phyloP scores from a whole-genome alignment of 2,797 vertebrate genomes.

The Helarctos malayanus region DNA sequence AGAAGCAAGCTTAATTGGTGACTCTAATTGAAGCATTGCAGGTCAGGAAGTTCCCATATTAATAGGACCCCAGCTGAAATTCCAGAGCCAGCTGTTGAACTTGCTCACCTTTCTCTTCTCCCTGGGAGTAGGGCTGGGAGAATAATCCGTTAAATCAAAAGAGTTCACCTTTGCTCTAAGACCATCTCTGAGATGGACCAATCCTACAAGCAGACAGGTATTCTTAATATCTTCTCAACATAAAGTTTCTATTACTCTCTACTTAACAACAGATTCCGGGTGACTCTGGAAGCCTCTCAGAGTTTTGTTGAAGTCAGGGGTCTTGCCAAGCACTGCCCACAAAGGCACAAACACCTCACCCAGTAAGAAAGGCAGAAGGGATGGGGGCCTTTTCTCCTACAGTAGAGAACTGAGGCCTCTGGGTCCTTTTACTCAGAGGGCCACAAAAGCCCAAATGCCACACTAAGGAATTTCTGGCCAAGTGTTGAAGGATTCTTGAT shows the following conservation, averaged over 20 bases:
- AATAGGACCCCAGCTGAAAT: background rate
- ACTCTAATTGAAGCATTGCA: background rate
- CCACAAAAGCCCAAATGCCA: background rate
- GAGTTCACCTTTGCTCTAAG: background rate
- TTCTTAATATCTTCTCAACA: background rate
- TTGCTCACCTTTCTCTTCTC: background rate
- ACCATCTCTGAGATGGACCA: background rate
- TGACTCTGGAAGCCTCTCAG: background rate
- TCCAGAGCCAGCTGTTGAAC: background rate
- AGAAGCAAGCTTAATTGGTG: background rate
- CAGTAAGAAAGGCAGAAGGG: background rate
- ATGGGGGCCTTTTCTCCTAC: background rate
- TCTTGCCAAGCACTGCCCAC: background rate
- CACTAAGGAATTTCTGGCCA: background rate
- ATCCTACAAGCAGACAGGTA: background rate
- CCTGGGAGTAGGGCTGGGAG: background rate
- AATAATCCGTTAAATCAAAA: conserved; percentile 3
- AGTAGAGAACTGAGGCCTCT: background rate
- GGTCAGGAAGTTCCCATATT: background rate
- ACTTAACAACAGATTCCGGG: background rate
- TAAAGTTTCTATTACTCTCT: conserved; percentile 20
- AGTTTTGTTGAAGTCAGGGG: background rate
- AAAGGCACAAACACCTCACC: background rate
- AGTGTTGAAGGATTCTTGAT: background rate
- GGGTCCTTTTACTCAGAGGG: background rate